Conservation (phyloP, 35 echinoderm and acorn worm genomes). For the Strongylocentrotus purpuratus region DNA sequence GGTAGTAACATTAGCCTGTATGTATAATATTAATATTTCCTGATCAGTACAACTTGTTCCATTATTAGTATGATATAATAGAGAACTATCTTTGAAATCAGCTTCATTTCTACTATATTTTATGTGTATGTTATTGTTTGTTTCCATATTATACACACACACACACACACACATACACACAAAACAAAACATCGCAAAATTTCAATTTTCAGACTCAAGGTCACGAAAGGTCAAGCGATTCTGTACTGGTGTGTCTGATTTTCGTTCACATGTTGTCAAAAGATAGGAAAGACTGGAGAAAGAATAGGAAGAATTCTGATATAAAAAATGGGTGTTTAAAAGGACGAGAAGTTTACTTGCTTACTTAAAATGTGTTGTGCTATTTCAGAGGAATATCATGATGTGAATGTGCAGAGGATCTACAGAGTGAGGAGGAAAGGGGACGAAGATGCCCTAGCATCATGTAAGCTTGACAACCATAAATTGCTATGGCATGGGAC, state of each 20-base stretch:
- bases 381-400: not conserved
- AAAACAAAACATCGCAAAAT: too few relatives aligned
- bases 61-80: too few relatives aligned
- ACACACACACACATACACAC: too few relatives aligned
- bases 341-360: not conserved
- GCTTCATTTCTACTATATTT: too few relatives aligned
- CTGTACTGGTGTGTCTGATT: not conserved
- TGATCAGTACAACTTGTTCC: too few relatives aligned
- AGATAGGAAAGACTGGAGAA: not conserved
- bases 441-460: constrained; percentile 72
- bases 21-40: too few relatives aligned
- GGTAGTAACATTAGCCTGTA: too few relatives aligned
- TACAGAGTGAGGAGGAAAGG: constrained; percentile 67
- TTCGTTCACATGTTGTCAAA: not conserved
- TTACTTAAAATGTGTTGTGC: not conserved
- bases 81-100: too few relatives aligned
- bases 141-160: not conserved
- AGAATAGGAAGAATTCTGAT: not conserved
- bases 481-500: constrained; percentile 95
- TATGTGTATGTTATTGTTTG: not conserved
- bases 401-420: constrained; percentile 59
- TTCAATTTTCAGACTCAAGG: not conserved
- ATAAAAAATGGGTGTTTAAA: not conserved
- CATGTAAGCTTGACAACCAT: constrained; percentile 68
- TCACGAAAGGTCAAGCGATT: too few relatives aligned